Percentiles rank a stretch among this genome's conserved stretches.
Conservation (phyloP, 2,888 invertebrate species). For the Volucella bombylans region DNA sequence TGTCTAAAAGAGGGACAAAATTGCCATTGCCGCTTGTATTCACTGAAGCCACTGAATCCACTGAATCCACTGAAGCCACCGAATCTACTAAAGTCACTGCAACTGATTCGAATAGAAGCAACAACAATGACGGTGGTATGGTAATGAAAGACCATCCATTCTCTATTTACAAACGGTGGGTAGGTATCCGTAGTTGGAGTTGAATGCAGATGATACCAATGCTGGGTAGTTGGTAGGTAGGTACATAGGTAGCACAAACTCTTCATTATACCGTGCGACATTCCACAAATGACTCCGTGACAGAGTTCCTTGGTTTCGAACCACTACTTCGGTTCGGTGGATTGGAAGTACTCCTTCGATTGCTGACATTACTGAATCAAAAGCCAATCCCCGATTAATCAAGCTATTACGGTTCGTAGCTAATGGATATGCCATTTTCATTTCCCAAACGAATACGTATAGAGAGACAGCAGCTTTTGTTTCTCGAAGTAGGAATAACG, state of each 20-base stretch:
- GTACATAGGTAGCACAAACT: slow-evolving; percentile 53
- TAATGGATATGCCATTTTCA: slow-evolving; percentile 2
- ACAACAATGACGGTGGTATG: slow-evolving; percentile 56
- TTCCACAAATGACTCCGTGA: slow-evolving; percentile 61
- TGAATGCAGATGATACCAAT: slow-evolving; percentile 13
- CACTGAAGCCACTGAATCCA: too few relatives aligned
- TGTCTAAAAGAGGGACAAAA: slow-evolving; percentile 41
- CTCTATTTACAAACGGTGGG: slow-evolving; percentile 65
- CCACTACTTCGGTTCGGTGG: neutral
- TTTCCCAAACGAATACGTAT: neutral
- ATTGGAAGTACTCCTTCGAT: slow-evolving; percentile 16
- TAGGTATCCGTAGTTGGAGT: slow-evolving; percentile 16
- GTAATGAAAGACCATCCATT: slow-evolving; percentile 68
- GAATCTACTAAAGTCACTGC: neutral
- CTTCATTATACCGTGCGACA: slow-evolving; percentile 70
- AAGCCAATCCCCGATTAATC: slow-evolving; percentile 66
- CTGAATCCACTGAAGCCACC: neutral
- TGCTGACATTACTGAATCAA: slow-evolving; percentile 62
- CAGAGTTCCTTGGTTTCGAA: slow-evolving; percentile 17
- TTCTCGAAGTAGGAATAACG: slow-evolving; percentile 7
- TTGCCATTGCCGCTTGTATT: slow-evolving; percentile 12
- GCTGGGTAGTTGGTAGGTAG: too few relatives aligned
- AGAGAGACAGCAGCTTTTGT: slow-evolving; percentile 3
- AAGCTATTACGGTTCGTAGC: slow-evolving; percentile 65
- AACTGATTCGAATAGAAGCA: neutral